Conservation (phyloP, 2,113 vertebrate genomes). For the Epinephelus cyanopodus region DNA sequence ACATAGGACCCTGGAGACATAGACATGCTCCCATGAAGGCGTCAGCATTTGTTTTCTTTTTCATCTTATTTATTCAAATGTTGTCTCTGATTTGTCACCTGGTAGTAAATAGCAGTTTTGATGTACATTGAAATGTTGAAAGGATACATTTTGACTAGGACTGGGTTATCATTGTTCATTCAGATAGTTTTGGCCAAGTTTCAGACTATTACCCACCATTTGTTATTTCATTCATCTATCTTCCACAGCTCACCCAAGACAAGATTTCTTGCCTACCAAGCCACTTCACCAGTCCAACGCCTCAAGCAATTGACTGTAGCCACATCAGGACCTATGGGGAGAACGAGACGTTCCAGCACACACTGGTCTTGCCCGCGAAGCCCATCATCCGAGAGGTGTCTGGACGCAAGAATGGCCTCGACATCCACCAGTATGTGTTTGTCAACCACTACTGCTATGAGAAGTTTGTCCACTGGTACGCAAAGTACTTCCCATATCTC, state of each 20-base stretch:
- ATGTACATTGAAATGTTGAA: background rate
- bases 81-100: background rate
- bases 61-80: background rate
- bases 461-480: constrained; percentile 91
- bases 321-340: constrained; percentile 73
- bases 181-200: background rate
- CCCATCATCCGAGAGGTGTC: constrained; percentile 78
- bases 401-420: constrained; percentile 89
- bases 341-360: constrained; percentile 62
- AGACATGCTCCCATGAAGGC: no score
- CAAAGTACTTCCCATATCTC: constrained; percentile 93
- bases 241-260: constrained; percentile 90
- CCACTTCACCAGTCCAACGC: constrained; percentile 76
- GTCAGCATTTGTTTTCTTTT: background rate
- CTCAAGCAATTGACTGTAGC: constrained; percentile 81
- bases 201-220: background rate
- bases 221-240: background rate
- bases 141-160: background rate
- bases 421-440: constrained; percentile 92
- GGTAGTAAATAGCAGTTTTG: background rate
- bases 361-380: constrained; percentile 31
- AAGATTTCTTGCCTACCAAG: constrained; percentile 92
- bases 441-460: constrained; percentile 94
- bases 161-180: background rate
- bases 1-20: no score